Base-by-base conservation (phyloP, 2,113 vertebrate genomes). In the Sprattus sprattus region DNA sequence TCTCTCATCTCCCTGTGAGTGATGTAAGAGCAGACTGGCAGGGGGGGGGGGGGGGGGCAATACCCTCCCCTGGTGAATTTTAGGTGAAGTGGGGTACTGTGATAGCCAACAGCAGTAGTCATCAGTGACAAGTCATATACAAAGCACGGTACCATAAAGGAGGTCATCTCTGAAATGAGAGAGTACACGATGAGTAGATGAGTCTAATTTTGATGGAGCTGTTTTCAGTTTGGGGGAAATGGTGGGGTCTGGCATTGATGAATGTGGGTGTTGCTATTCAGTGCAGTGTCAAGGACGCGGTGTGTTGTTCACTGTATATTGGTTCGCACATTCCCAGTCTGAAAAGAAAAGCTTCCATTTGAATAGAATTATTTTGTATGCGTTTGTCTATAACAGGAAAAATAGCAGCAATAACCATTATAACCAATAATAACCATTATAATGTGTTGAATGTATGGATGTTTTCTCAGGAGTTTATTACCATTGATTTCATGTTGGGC, bases 211-310 rank as follows among this genome's bases (percentile, higher is more conserved):
- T 78, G 71, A 86, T 86, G 64, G 82, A 81, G 25, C 44, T 16
- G 25, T 86, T 82, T 86, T 82, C 45, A 82, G 47, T 86, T 64
- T 50, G n/a, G 45, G 45, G 57, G 47, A 47, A 75, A 52, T 44
- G 52, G 47, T 39, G 32, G 52, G 46, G 22, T 81, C 9, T 81
- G 71, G 45, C 49, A 13, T 3, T 85, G 84, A 25, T 81, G 32
- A 50, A 49, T 85, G 67, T 44, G 84, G 45, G 6, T 45, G 46
- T 81, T 44, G 44, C 71, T 81, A 81, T 85, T 81, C 54, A 50
- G 46, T 44, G 32, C 20, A 9, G 67, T 75, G 84, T 32, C 67
- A 52, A 39, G 54, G 39, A 32, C 82, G 44, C 46, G 67, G 71
- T 80, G 47, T 45, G 28, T 78, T 52, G 45, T 78, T 78, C 71